Evolutionary conservation across 2,113 vertebrate genomes (phyloP).

Genomic region (Toxostoma redivivum): DNA sequence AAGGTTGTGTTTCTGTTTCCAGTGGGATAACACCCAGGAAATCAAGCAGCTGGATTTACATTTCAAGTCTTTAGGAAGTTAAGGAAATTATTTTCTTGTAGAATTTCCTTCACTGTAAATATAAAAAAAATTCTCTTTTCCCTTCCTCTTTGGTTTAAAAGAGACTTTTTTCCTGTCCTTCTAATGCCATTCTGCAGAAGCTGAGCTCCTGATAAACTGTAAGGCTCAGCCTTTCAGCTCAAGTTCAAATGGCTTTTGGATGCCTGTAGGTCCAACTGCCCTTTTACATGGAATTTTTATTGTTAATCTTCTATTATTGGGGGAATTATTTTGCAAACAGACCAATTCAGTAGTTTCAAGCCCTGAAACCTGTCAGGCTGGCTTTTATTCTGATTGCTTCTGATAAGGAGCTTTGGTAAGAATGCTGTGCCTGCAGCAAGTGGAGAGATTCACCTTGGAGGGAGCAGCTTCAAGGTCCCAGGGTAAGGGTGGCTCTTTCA

Average conservation of each 20-base stretch:
- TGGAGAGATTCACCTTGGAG: constrained; percentile 24
- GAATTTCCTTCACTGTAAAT: not conserved
- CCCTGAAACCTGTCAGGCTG: constrained; percentile 51
- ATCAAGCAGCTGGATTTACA: not conserved
- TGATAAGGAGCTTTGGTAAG: constrained; percentile 58
- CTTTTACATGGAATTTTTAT: constrained; percentile 39
- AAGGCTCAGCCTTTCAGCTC: not conserved
- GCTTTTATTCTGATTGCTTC: constrained; percentile 48
- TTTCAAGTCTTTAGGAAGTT: not conserved
- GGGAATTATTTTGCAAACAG: constrained; percentile 61
- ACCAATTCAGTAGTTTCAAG: not conserved
- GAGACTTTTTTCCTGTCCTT: not conserved
- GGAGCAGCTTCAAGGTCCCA: not conserved
- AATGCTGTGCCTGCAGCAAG: constrained; percentile 38
- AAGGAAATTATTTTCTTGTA: not conserved
- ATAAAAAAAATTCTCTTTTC: fast-evolving
- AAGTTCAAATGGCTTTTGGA: constrained; percentile 24
- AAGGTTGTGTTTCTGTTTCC: not conserved
- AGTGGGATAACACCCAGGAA: not conserved
- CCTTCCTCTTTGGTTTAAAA: not conserved
- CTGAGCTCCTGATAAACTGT: not conserved
- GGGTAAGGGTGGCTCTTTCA: not conserved
- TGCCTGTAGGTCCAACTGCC: constrained; percentile 23
- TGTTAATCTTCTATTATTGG: constrained; percentile 31
- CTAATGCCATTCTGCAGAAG: constrained; percentile 8